Percentiles rank a stretch among this genome's conserved stretches.
Conservation (phyloP, 2,888 invertebrate species). For the Andrena fulva region DNA sequence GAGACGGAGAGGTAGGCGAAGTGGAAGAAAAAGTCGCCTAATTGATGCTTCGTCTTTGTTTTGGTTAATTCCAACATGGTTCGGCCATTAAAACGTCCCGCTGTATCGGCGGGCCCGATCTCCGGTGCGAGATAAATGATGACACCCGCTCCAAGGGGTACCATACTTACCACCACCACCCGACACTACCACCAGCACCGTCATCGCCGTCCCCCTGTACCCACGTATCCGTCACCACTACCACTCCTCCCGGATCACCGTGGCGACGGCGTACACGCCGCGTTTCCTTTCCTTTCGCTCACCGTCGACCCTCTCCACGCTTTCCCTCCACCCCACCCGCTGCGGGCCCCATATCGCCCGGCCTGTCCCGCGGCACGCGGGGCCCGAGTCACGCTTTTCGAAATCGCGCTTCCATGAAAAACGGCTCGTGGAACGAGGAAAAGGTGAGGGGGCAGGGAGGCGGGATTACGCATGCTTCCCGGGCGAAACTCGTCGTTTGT, state of each 20-base stretch:
- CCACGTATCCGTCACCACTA: slow-evolving; percentile 64
- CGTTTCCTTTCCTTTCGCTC: slow-evolving; percentile 34
- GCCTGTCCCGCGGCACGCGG: neutral
- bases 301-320: slow-evolving; percentile 41
- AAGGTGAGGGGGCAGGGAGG: neutral
- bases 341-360: neutral
- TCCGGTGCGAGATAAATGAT: slow-evolving; percentile 87
- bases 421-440: neutral
- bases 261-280: slow-evolving; percentile 30
- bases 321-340: slow-evolving; percentile 11
- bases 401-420: neutral
- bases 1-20: slow-evolving; percentile 71
- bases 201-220: slow-evolving; percentile 57
- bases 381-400: neutral
- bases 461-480: neutral
- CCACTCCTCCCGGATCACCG: slow-evolving; percentile 55
- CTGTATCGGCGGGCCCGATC: slow-evolving; percentile 87
- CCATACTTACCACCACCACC: slow-evolving; percentile 82
- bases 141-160: slow-evolving; percentile 85
- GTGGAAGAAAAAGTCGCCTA: slow-evolving; percentile 86
- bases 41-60: slow-evolving; percentile 90
- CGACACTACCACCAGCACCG: slow-evolving; percentile 64
- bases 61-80: slow-evolving; percentile 90
- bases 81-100: slow-evolving; percentile 90
- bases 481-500: slow-evolving; percentile 5